phyloP scores from a whole-genome alignment of 2,113 vertebrate genomes.

The Baryphthengus martii region DNA sequence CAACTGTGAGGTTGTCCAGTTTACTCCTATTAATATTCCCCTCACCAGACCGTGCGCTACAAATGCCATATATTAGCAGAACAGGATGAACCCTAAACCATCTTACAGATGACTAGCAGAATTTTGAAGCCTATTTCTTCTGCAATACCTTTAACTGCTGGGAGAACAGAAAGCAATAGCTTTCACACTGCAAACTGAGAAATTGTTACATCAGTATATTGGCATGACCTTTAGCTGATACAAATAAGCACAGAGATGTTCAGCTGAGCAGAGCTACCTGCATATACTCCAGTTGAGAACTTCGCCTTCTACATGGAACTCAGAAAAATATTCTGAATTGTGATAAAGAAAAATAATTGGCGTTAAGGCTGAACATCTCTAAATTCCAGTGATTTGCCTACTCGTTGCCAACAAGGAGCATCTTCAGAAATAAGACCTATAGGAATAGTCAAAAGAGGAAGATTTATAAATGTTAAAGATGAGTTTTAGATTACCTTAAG shows the following conservation, averaged over 20 bases:
- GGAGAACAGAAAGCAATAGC: not conserved
- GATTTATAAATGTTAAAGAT: not conserved
- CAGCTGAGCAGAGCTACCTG: not conserved
- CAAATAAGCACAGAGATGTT: not conserved
- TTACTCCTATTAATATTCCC: not conserved
- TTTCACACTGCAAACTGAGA: not conserved
- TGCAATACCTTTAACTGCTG: not conserved
- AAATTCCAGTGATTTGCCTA: not conserved
- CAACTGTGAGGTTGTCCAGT: not conserved
- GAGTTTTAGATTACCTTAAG: not conserved
- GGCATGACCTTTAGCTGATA: not conserved
- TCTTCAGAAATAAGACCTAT: not conserved
- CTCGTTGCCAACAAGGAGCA: not conserved
- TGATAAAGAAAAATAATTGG: not conserved
- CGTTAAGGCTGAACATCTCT: not conserved
- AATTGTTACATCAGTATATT: not conserved
- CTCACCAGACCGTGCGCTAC: not conserved
- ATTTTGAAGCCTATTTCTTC: not conserved
- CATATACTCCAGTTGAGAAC: not conserved
- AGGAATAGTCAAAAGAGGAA: not conserved
- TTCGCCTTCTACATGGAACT: not conserved
- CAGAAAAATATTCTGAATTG: not conserved
- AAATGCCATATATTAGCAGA: not conserved
- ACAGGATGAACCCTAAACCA: not conserved
- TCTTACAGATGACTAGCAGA: not conserved